Conservation (phyloP, 2,113 vertebrate species). For the Camelus dromedarius region DNA sequence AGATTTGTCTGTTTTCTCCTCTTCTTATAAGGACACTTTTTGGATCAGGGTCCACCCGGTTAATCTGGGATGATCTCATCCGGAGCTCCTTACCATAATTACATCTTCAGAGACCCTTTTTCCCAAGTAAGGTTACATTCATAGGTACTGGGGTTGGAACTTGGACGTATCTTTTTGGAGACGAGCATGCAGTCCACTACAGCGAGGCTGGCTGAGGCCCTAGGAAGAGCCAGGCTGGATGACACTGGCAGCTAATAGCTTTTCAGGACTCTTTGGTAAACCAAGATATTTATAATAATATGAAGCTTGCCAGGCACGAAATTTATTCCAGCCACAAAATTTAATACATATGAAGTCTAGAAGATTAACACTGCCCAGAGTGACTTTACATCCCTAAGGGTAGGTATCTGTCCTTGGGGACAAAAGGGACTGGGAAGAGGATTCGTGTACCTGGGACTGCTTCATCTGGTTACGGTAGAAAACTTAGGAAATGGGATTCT, state of each 20-base stretch:
- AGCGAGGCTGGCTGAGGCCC: background rate
- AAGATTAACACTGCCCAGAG: background rate
- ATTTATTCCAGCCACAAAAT: constrained; percentile 4
- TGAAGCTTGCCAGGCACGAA: background rate
- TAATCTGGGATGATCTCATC: background rate
- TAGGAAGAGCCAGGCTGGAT: background rate
- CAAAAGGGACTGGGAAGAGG: background rate
- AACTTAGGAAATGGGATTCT: background rate
- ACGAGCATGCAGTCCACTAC: background rate
- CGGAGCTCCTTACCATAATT: background rate
- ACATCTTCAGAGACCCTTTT: background rate
- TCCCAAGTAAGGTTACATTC: background rate
- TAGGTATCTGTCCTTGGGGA: background rate
- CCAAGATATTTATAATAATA: background rate
- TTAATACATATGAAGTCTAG: constrained; percentile 3
- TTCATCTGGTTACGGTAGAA: background rate
- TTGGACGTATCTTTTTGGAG: background rate
- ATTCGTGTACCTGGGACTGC: background rate
- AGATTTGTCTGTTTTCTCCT: background rate
- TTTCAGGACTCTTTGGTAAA: constrained; percentile 32
- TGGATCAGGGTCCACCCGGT: background rate
- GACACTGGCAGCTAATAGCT: background rate
- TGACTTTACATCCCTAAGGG: background rate
- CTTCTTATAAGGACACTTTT: background rate
- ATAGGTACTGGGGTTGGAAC: background rate